These are phyloP conservation scores for Anneissia japonica DNA, from an alignment of 35 echinoderm and acorn worm species.

Conservation along the genomic window DNA sequence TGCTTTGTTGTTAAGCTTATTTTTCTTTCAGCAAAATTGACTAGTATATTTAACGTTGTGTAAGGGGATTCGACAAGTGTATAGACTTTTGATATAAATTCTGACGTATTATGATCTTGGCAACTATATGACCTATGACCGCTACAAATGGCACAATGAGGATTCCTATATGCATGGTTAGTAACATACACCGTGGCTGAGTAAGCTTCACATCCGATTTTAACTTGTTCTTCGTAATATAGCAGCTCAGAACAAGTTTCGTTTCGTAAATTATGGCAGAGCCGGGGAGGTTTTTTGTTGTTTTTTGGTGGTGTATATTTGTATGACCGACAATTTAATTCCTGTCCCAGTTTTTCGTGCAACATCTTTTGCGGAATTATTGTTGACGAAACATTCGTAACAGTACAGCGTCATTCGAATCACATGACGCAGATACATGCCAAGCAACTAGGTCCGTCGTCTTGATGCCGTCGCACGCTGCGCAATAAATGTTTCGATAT, in stretches of 20 bases:
- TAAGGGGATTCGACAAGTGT: background rate
- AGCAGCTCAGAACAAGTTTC: background rate
- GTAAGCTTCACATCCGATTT: background rate
- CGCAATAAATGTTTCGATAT: background rate
- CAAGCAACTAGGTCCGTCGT: background rate
- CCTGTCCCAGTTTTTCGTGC: background rate
- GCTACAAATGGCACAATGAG: background rate
- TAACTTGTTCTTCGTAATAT: background rate
- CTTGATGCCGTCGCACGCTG: background rate
- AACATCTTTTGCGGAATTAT: background rate
- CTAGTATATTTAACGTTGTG: background rate
- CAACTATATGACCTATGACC: background rate
- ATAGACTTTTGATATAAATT: background rate
- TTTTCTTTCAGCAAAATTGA: background rate
- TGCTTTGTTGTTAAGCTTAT: background rate
- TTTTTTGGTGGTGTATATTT: background rate
- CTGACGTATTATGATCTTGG: background rate
- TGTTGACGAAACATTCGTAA: too few relatives aligned
- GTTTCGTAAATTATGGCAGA: background rate
- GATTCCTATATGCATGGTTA: background rate
- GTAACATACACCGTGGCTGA: background rate
- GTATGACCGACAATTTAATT: background rate
- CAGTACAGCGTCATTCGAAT: background rate
- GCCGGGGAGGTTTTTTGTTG: background rate
- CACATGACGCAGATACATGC: background rate